Evolutionary conservation across 2,888 invertebrate genomes (phyloP), one percentile per base, ranked within the genome.

Genomic region (Xestia xanthographa): DNA sequence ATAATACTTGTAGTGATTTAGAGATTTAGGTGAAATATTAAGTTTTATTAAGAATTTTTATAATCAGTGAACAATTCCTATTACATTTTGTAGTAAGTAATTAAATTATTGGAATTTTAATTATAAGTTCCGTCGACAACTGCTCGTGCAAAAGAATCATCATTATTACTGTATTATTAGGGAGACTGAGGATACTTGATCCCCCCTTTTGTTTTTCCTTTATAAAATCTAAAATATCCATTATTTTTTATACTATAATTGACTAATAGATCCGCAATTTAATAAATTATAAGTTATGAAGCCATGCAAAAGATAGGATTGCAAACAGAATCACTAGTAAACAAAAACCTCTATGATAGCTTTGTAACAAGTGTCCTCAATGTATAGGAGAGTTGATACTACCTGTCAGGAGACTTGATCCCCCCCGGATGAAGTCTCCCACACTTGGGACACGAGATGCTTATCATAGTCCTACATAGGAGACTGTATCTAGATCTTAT

Each of bases 341-440:
- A 68, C 50, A 38, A 68, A 68, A 53, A 68, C 38, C 68, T 43
- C 45, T 45, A 50, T 43, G 43, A 68, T 68, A 68, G 68, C 41
- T 68, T 68, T 45, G 53, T 68, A 68, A 45, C 68, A 41, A 34
- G 68, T 68, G 50, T 53, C 53, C 68, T 48, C 68, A 45, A 68
- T 68, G 38, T 74, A 48, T 71, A 72, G 75, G 71, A 75, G 74
- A 74, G 38, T 74, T 74, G 74, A 56, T 74, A 74, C 74, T 50
- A 45, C 26, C 70, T 45, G 38, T 56, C 69, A 53, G 74, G 67
- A 74, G 74, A 74, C 71, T 34, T 74, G 56, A 75, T 75, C 74
- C 50, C 34, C 56, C 50, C 38, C n/a, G 74, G 68, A 68, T 68
- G 53, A 68, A 68, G 48, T 68, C 68, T 68, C 68, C 68, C 68